Conservation (phyloP, 2,113 vertebrate species). For the Rousettus leschenaultii region DNA sequence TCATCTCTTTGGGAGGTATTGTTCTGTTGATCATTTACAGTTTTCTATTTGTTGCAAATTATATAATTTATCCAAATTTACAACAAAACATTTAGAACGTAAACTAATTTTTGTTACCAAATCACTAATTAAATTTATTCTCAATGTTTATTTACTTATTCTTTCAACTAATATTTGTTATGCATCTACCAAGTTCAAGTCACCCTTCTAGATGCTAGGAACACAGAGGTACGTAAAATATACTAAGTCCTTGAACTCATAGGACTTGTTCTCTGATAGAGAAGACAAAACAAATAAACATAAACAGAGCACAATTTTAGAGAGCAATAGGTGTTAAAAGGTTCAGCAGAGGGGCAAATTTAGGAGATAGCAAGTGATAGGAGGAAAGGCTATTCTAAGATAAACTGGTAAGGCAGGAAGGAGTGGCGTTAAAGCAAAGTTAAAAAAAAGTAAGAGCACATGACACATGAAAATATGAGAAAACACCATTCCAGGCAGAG, state of each 20-base stretch:
- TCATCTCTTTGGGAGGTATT: neutral
- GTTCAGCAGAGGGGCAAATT: neutral
- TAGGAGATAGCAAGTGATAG: neutral
- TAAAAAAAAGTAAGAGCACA: neutral
- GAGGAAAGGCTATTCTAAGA: neutral
- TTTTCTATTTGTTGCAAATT: neutral
- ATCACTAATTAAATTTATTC: neutral
- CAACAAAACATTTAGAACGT: neutral
- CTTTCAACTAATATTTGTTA: neutral
- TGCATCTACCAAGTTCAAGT: neutral
- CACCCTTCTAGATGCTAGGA: neutral
- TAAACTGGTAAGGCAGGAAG: neutral
- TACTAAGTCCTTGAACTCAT: neutral
- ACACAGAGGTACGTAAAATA: neutral
- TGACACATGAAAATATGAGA: neutral
- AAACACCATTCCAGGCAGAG: neutral
- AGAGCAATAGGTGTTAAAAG: neutral
- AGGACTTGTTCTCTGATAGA: neutral
- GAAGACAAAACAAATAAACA: neutral
- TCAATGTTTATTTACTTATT: neutral
- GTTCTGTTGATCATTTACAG: neutral
- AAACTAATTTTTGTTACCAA: conserved; percentile 7
- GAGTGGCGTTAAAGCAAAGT: neutral
- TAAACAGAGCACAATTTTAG: neutral
- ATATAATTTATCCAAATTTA: neutral